phyloP scores from a whole-genome alignment of 2,888 invertebrate species.

The Ectemnius lituratus region DNA sequence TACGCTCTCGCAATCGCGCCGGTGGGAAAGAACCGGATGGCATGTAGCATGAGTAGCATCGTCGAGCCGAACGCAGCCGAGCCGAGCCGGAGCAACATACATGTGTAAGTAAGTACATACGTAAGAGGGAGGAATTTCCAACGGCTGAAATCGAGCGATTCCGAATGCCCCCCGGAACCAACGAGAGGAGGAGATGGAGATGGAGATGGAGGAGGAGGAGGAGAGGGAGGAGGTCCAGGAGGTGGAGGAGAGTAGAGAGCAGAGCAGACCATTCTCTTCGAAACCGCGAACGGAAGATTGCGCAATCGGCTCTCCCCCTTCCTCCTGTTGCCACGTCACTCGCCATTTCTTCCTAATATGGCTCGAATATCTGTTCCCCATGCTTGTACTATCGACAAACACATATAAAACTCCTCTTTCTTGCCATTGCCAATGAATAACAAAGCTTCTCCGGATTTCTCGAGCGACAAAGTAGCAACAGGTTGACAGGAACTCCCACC shows the following conservation, averaged over 20 bases:
- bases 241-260: slow-evolving; percentile 36
- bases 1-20: slow-evolving; percentile 50
- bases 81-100: too few species aligned
- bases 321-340: too few species aligned
- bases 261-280: slow-evolving; percentile 44
- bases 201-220: slow-evolving; percentile 15
- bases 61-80: neutral
- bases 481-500: slow-evolving; percentile 64
- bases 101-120: slow-evolving; percentile 34
- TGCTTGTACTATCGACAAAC: neutral
- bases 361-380: neutral
- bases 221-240: too few species aligned
- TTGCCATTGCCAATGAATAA: neutral
- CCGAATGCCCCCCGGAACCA: neutral
- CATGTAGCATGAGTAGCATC: slow-evolving; percentile 45
- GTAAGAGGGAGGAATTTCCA: slow-evolving; percentile 44
- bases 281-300: slow-evolving; percentile 14
- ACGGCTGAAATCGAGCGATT: slow-evolving; percentile 37
- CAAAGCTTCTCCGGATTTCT: slow-evolving; percentile 42
- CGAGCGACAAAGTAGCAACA: slow-evolving; percentile 61
- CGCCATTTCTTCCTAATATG: neutral
- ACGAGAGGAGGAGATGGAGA: too few species aligned
- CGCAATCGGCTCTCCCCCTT: neutral
- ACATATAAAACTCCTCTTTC: too few species aligned
- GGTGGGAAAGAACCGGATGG: slow-evolving; percentile 55